A percentile compares a stretch with the other conserved stretches of the same genome.
These are phyloP conservation scores for Schizaphis graminum DNA, from an alignment of 2,888 invertebrate genomes.

Conservation along the genomic window DNA sequence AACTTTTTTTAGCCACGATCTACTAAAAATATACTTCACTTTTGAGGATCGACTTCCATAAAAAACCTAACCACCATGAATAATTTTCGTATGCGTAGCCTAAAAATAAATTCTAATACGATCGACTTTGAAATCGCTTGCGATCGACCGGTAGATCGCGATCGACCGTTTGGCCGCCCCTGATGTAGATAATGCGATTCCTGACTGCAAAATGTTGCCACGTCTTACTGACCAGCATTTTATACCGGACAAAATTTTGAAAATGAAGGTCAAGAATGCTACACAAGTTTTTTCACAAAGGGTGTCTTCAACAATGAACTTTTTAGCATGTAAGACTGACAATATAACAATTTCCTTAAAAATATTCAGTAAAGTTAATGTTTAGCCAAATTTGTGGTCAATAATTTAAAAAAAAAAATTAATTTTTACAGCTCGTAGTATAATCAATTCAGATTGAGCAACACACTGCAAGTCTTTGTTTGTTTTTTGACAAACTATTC, in stretches of 20 bases:
- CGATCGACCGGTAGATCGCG: too few relatives aligned
- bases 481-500: constrained; percentile 5
- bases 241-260: constrained; percentile 32
- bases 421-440: constrained; percentile 41
- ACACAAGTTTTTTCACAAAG: constrained; percentile 56
- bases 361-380: constrained; percentile 14
- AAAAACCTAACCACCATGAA: too few relatives aligned
- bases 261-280: constrained; percentile 52
- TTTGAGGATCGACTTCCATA: too few relatives aligned
- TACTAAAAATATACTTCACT: too few relatives aligned
- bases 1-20: too few relatives aligned
- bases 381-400: constrained; percentile 36
- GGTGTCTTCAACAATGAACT: constrained; percentile 53
- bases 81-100: too few relatives aligned
- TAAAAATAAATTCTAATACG: too few relatives aligned
- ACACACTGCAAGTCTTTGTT: constrained; percentile 35
- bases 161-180: too few relatives aligned
- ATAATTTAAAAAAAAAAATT: too few relatives aligned
- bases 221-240: constrained; percentile 47
- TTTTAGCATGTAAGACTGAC: constrained; percentile 38
- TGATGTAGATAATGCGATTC: constrained; percentile 23
- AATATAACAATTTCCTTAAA: constrained; percentile 8
- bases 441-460: constrained; percentile 24
- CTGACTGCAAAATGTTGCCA: constrained; percentile 45
- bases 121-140: too few relatives aligned